Evolutionary conservation across 2,888 invertebrate species (phyloP), one percentile per base, ranked within the genome.

Genomic region (Aphodius granarius): DNA sequence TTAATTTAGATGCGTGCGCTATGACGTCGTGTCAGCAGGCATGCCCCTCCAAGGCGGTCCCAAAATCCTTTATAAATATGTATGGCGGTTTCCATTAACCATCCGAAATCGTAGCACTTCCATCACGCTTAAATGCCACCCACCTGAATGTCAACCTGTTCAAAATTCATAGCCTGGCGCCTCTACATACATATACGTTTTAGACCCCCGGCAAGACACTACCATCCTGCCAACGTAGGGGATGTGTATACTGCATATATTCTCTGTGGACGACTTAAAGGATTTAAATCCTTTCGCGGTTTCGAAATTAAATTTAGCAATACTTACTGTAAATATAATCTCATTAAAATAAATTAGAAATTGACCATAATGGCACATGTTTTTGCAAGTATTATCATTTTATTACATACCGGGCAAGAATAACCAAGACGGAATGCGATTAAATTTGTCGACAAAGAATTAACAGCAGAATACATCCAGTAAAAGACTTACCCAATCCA

Each of bases 121-220:
- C 21, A 68, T 68, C 68, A 68, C 20, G 21, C 15, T 21, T 68
- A 68, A 22, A 68, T 68, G 16, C 68, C 22, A 21, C 68, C 75
- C 72, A 75, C 75, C 75, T 75, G 75, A 72, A 75, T 75, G 75
- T 75, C 75, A 75, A 75, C 68, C 75, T 75, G 72, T 72, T 75
- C 75, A 75, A 75, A 75, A 75, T 75, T 75, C 75, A 73, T 75
- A 68, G 68, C 68, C 22, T 68, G 22, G 20, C 21, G 68, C 68
- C 21, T 22, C 68, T 43, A 20, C 22, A 20, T 68, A 68, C 68
- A 68, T 21, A 21, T 68, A 16, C 68, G 68, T 68, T 68, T 68
- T 68, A 68, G 22, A 20, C 20, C 65, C 18, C 68, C 21, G 68
- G 21, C 19, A 21, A 68, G 22, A 68, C n/a, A n/a, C 68, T 68